Evolutionary conservation across 2,113 vertebrate genomes (phyloP), one percentile per base, ranked within the genome.

Genomic region (Etia nguti): DNA sequence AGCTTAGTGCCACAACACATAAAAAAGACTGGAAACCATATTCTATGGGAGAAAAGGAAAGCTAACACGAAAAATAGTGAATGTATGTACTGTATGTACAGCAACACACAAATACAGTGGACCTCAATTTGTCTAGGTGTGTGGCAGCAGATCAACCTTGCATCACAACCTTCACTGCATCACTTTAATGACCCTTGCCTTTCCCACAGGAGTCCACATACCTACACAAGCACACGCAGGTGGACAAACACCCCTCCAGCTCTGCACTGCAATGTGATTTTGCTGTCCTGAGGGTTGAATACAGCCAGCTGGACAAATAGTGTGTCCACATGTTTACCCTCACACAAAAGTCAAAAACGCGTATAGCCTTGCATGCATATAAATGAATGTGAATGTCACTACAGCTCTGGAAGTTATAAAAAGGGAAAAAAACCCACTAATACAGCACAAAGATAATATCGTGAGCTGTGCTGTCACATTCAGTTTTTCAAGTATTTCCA

Each of bases 161-260:
- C 54, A 38, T 83, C 2, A 31, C 57, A 73, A 85, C 89, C 87
- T 92, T 88, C 10, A 3, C 82, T 55, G 82, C 11, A 10, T 81
- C 60, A 62, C 31, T 81, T 80, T 79, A 65, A 38, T 88, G 85
- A 93, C 93, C 90, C 65, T 86, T 87, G 77, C 50, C 6, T 62
- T 43, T 22, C 24, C 89, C 80, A 13, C 11, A 38, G 89, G 77
- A 84, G 29, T 16, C 9, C 60, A 62, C 52, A 57, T 8, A 62
- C 22, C 2, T 62, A 68, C 38, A 50, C 65, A 88, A 56, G 46
- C 46, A 68, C 41, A 73, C 15, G 13, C 54, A 83, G 65, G 50
- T 20, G 13, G 81, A 79, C 80, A 55, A 83, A 90, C 59, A 88
- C 65, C 34, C 80, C 56, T 86, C 62, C 46, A 80, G 82, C 89